Evolutionary conservation across 2,113 vertebrate genomes (phyloP).

Genomic region (Coracopsis vasa): DNA sequence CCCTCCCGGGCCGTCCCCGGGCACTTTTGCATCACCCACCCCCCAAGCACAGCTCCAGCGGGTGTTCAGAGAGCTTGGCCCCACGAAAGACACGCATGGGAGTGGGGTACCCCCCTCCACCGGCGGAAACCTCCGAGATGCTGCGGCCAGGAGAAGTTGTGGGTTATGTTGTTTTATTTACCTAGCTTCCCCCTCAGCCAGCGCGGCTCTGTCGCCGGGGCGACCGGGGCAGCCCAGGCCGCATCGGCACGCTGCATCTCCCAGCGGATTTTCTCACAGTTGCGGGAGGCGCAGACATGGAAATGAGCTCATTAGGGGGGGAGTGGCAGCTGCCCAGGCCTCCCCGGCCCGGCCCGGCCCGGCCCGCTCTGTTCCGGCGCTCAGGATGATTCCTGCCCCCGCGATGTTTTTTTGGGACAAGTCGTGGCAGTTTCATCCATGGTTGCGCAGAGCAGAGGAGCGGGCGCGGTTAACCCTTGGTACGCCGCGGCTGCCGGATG

Average conservation of each 20-base stretch:
- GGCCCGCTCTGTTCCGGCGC: not conserved
- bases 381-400: not conserved
- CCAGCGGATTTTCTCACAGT: constrained; percentile 66
- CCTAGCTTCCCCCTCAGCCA: not conserved
- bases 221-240: constrained; percentile 50
- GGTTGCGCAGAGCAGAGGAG: not conserved
- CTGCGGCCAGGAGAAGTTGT: not conserved
- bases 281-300: constrained; percentile 70
- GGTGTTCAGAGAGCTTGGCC: not conserved
- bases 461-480: not conserved
- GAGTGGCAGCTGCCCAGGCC: constrained; percentile 58
- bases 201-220: constrained; percentile 29
- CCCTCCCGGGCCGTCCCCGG: not conserved
- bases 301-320: constrained; percentile 73
- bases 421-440: not conserved
- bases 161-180: not conserved
- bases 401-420: not conserved
- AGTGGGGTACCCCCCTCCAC: not conserved
- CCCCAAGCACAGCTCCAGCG: not conserved
- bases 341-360: not conserved
- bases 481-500: not conserved
- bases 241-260: constrained; percentile 38
- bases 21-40: not conserved
- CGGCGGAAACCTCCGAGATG: not conserved
- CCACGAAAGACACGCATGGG: not conserved